A percentile compares a stretch with the other conserved stretches of the same genome.
These are phyloP conservation scores for Stenchaetothrips biformis DNA, from an alignment of 2,888 invertebrate genomes.

Conservation along the genomic window DNA sequence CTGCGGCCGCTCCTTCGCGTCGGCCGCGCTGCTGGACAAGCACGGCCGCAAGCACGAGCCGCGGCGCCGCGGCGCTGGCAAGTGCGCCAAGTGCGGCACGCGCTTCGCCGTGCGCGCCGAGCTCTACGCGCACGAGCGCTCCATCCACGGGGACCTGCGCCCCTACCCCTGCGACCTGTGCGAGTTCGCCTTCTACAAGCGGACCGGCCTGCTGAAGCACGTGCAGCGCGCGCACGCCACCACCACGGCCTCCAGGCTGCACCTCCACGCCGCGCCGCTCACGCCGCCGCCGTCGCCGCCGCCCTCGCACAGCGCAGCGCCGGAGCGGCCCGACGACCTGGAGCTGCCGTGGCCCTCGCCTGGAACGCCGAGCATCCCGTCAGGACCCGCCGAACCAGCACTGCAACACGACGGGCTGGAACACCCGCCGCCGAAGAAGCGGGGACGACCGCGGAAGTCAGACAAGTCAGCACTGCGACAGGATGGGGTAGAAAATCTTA, in stretches of 20 bases:
- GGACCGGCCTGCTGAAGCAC: background rate
- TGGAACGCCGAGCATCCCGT: background rate
- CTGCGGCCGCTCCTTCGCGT: background rate
- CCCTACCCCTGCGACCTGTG: background rate
- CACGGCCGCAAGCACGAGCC: background rate
- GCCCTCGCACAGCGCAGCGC: background rate
- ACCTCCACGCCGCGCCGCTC: background rate
- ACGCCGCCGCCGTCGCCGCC: background rate
- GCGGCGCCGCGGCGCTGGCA: background rate
- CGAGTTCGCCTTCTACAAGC: background rate
- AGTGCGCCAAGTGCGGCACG: background rate
- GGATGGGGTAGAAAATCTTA: background rate
- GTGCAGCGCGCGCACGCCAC: background rate
- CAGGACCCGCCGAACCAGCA: background rate
- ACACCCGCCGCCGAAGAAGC: background rate
- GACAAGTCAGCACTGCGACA: background rate
- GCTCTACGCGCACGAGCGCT: conserved; percentile 14
- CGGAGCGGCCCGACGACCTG: background rate
- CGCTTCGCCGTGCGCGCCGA: background rate
- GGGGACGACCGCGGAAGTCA: background rate
- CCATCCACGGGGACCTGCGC: background rate
- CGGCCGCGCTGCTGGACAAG: background rate
- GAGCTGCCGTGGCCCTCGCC: background rate
- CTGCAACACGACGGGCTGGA: background rate
- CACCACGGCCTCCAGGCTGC: background rate